Conservation (phyloP, 2,888 invertebrate genomes). For the Andrena trimmerana region DNA sequence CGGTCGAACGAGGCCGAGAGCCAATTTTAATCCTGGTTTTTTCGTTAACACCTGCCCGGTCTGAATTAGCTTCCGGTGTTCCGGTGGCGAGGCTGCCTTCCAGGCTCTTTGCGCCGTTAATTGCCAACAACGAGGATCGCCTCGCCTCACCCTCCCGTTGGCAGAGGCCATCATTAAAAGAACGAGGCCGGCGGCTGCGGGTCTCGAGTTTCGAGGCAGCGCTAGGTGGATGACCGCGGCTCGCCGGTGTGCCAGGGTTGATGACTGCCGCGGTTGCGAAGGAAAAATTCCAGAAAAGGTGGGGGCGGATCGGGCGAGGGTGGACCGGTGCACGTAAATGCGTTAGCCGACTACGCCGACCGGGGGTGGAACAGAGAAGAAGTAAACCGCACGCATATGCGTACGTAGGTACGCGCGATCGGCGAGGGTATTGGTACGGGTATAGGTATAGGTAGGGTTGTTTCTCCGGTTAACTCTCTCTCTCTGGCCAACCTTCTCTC, state of each 20-base stretch:
- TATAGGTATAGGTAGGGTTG: slow-evolving; percentile 63
- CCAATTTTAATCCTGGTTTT: slow-evolving; percentile 14
- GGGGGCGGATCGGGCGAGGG: slow-evolving; percentile 59
- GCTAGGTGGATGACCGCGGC: slow-evolving; percentile 72
- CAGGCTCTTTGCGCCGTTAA: slow-evolving; percentile 63
- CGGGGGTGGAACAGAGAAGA: slow-evolving; percentile 43
- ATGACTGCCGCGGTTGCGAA: slow-evolving; percentile 69
- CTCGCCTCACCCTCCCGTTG: slow-evolving; percentile 36
- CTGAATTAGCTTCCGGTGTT: slow-evolving; percentile 54
- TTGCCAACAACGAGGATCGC: slow-evolving; percentile 61
- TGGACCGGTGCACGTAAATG: slow-evolving; percentile 53
- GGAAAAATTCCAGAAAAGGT: slow-evolving; percentile 73
- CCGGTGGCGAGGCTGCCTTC: slow-evolving; percentile 21
- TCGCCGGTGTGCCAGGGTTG: slow-evolving; percentile 66
- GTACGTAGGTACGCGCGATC: slow-evolving; percentile 54
- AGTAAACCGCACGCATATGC: slow-evolving; percentile 54
- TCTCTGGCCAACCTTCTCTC: slow-evolving; percentile 5
- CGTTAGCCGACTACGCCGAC: slow-evolving; percentile 40
- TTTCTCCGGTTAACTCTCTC: slow-evolving; percentile 55
- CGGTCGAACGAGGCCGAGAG: neutral
- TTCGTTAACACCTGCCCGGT: slow-evolving; percentile 27
- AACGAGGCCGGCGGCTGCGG: slow-evolving; percentile 66
- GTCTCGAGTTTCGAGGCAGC: slow-evolving; percentile 70
- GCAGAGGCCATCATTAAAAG: slow-evolving; percentile 64
- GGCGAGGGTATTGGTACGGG: slow-evolving; percentile 45